A percentile compares a stretch with the other conserved stretches of the same genome.
phyloP scores from a whole-genome alignment of 1,140 invertebrate genomes.

The Sarcophaga peregrina region DNA sequence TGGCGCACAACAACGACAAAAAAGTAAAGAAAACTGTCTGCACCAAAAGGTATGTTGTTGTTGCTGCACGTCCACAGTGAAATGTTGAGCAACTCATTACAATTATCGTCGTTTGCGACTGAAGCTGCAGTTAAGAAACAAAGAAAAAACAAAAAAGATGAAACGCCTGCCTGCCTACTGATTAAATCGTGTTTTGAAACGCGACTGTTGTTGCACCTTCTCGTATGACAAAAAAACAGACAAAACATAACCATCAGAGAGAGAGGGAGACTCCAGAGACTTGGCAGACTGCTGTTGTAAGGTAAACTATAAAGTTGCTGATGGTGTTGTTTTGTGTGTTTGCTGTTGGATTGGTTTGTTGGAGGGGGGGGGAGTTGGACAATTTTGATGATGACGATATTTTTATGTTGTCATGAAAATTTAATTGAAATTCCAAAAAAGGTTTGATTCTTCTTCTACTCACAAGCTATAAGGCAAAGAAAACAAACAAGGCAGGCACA shows the following conservation, averaged over 20 bases:
- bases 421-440: conserved; percentile 43
- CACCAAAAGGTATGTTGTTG: not conserved
- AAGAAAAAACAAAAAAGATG: not conserved
- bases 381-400: conserved; percentile 40
- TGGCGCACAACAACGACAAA: not conserved
- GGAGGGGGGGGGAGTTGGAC: conserved; percentile 21
- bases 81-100: not conserved
- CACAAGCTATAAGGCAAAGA: too few species aligned
- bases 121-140: not conserved
- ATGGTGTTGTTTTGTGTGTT: not conserved
- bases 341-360: not conserved
- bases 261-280: conserved; percentile 31
- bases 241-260: conserved; percentile 32
- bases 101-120: conserved; percentile 1
- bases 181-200: conserved; percentile 34
- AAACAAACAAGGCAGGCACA: too few species aligned
- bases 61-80: not conserved
- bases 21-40: not conserved
- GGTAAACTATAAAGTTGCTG: not conserved
- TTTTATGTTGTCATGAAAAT: conserved; percentile 41
- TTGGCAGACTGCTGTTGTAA: not conserved
- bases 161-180: conserved; percentile 12
- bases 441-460: not conserved
- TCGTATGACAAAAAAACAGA: conserved; percentile 34
- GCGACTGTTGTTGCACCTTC: conserved; percentile 40